phyloP scores from a whole-genome alignment of 1,140 invertebrate species.

The Chrysoperla carnea region DNA sequence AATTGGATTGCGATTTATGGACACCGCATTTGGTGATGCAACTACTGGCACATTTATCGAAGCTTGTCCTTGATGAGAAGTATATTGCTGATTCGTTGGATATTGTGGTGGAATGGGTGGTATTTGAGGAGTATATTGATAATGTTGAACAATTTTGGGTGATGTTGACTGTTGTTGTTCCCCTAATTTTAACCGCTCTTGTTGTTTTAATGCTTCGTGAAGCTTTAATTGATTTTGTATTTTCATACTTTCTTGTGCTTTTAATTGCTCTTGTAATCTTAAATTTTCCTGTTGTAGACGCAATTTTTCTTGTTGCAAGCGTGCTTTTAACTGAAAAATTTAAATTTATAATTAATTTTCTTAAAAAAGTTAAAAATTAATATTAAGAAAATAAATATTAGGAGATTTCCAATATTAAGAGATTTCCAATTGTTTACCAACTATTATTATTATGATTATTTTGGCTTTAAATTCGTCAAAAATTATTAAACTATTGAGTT shows the following conservation, averaged over 20 bases:
- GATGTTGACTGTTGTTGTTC: neutral
- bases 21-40: too few species aligned
- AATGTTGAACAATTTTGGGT: neutral
- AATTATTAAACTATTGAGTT: too few species aligned
- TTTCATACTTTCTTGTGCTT: slow-evolving; percentile 12
- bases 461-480: too few species aligned
- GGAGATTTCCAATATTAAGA: too few species aligned
- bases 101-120: neutral
- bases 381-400: too few species aligned
- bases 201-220: slow-evolving; percentile 7
- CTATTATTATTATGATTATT: too few species aligned
- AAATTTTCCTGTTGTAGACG: slow-evolving; percentile 18
- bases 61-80: too few species aligned
- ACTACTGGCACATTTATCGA: too few species aligned
- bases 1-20: too few species aligned
- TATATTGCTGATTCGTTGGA: neutral
- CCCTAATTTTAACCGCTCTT: neutral
- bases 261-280: slow-evolving; percentile 19
- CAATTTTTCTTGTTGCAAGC: slow-evolving; percentile 18
- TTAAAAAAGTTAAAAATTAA: too few species aligned
- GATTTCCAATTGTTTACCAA: too few species aligned
- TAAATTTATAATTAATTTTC: too few species aligned
- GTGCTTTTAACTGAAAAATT: slow-evolving; percentile 19
- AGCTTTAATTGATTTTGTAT: slow-evolving; percentile 20
- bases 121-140: neutral